Conservation (phyloP, 1,140 invertebrate genomes). For the Drosophila chauvacae region DNA sequence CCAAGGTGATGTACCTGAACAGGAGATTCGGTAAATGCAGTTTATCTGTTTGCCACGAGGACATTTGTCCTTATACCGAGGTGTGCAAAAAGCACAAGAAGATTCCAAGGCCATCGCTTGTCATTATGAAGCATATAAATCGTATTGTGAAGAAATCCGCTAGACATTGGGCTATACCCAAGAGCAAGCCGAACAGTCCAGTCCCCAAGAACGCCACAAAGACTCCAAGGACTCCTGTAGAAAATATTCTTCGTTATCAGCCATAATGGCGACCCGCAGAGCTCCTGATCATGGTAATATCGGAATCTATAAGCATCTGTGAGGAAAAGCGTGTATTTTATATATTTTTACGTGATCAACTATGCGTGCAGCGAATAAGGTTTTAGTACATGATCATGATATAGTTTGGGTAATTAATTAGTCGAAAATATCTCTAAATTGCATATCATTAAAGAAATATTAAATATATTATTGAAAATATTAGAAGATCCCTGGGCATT, state of each 20-base stretch:
- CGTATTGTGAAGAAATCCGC: background rate
- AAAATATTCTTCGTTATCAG: too few relatives aligned
- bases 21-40: constrained; percentile 3
- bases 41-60: background rate
- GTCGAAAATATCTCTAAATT: background rate
- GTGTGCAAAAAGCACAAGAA: background rate
- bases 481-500: too few relatives aligned
- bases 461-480: too few relatives aligned
- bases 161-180: background rate
- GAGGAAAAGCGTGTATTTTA: background rate
- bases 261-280: too few relatives aligned
- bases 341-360: background rate
- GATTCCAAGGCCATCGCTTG: background rate
- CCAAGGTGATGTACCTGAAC: constrained; percentile 38
- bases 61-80: background rate
- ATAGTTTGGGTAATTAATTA: background rate
- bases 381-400: background rate
- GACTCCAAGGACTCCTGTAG: background rate
- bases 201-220: background rate
- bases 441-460: too few relatives aligned
- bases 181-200: background rate
- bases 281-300: too few relatives aligned
- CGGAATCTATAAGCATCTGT: background rate
- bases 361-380: background rate
- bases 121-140: background rate